A percentile compares a stretch with the other conserved stretches of the same genome.
Conservation (phyloP, 2,888 invertebrate species). For the Dryococelus australis region DNA sequence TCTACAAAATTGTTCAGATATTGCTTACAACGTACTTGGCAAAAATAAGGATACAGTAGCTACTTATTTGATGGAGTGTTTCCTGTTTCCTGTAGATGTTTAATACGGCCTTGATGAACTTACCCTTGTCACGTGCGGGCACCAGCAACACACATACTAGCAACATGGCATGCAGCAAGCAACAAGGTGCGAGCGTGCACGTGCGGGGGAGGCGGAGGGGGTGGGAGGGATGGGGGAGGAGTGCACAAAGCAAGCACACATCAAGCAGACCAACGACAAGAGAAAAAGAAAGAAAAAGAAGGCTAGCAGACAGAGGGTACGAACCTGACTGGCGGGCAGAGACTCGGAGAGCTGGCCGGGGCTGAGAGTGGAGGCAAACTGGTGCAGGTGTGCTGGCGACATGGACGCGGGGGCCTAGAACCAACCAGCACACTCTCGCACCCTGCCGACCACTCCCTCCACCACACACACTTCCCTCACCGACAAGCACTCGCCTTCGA, state of each 20-base stretch:
- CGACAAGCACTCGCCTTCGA: neutral
- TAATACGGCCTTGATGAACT: too few relatives aligned
- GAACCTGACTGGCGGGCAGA: conserved; percentile 83
- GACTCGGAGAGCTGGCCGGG: conserved; percentile 75
- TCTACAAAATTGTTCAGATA: too few relatives aligned
- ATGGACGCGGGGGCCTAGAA: conserved; percentile 89
- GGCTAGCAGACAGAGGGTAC: conserved; percentile 46
- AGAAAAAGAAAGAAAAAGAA: neutral
- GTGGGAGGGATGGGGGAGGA: neutral
- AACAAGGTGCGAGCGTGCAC: neutral
- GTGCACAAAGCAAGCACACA: conserved; percentile 4
- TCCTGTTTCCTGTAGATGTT: too few relatives aligned
- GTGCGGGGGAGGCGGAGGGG: neutral
- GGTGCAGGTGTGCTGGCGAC: conserved; percentile 86
- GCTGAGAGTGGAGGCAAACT: conserved; percentile 66
- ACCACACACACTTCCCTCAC: conserved; percentile 11
- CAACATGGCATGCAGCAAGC: neutral
- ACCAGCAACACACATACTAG: too few relatives aligned
- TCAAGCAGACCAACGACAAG: neutral
- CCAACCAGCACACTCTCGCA: conserved; percentile 49
- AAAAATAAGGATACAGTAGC: too few relatives aligned
- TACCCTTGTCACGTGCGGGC: too few relatives aligned
- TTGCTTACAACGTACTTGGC: too few relatives aligned
- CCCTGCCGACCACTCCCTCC: conserved; percentile 21
- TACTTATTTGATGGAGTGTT: too few relatives aligned